phyloP scores from a whole-genome alignment of 2,888 invertebrate species.

The Stenoptilia bipunctidactyla region DNA sequence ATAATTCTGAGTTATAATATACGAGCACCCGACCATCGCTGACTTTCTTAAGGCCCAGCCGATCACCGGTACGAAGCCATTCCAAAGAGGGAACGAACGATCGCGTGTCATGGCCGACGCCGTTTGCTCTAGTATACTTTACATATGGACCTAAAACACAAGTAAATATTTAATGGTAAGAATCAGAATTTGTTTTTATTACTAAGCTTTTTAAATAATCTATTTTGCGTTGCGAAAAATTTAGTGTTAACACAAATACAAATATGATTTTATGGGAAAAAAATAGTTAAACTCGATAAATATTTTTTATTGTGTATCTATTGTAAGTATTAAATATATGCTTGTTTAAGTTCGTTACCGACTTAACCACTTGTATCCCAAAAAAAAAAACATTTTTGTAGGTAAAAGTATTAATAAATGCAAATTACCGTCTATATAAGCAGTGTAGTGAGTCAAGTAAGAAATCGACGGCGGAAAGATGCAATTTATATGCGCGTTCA shows the following conservation, averaged over 20 bases:
- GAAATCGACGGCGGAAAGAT: slow-evolving; percentile 75
- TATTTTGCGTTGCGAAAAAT: too few relatives aligned
- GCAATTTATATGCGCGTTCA: slow-evolving; percentile 74
- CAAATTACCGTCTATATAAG: slow-evolving; percentile 73
- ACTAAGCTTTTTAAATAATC: too few relatives aligned
- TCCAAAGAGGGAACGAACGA: slow-evolving; percentile 74
- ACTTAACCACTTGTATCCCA: too few relatives aligned
- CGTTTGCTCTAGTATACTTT: slow-evolving; percentile 30
- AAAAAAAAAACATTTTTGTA: too few relatives aligned
- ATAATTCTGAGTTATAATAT: slow-evolving; percentile 85
- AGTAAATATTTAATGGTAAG: too few relatives aligned
- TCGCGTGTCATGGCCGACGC: slow-evolving; percentile 27
- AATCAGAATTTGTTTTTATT: too few relatives aligned
- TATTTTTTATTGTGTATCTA: too few relatives aligned
- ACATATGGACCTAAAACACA: slow-evolving; percentile 41
- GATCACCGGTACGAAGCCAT: slow-evolving; percentile 85
- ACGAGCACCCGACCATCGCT: slow-evolving; percentile 78
- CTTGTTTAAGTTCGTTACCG: too few relatives aligned
- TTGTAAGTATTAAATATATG: too few relatives aligned
- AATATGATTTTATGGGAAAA: too few relatives aligned
- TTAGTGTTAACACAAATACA: too few relatives aligned
- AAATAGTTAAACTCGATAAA: too few relatives aligned
- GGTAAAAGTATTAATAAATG: neutral
- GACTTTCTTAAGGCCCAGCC: slow-evolving; percentile 81
- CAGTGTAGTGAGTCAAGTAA: slow-evolving; percentile 77